phyloP scores from a whole-genome alignment of 2,888 invertebrate species.

The Blera fallax region DNA sequence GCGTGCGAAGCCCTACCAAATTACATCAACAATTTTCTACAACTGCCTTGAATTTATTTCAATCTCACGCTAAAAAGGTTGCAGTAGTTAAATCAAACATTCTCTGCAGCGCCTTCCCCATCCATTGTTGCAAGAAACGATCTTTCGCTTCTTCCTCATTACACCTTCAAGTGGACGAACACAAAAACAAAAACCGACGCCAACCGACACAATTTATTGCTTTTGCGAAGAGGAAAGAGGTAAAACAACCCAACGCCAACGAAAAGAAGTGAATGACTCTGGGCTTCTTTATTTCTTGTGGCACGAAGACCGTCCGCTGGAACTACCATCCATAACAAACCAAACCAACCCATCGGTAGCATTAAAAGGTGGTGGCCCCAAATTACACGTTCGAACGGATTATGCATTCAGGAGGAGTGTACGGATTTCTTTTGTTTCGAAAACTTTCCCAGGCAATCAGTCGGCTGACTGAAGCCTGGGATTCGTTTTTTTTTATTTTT shows the following conservation, averaged over 20 bases:
- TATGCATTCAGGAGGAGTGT: conserved; percentile 64
- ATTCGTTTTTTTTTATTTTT: conserved; percentile 22
- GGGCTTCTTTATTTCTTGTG: conserved; percentile 12
- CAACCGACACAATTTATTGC: conserved; percentile 26
- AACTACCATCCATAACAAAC: conserved; percentile 38
- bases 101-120: neutral
- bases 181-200: neutral
- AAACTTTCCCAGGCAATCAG: conserved; percentile 64
- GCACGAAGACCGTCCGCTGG: conserved; percentile 11
- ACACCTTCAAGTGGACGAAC: conserved; percentile 17
- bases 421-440: conserved; percentile 53
- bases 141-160: conserved; percentile 31
- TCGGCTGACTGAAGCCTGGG: conserved; percentile 20
- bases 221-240: neutral
- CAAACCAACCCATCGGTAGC: conserved; percentile 47
- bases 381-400: conserved; percentile 62
- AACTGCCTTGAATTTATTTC: neutral
- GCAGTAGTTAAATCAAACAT: neutral
- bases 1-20: neutral
- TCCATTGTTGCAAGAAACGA: conserved; percentile 2
- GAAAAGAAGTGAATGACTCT: conserved; percentile 38
- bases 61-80: neutral
- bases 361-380: conserved; percentile 57
- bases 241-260: neutral
- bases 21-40: neutral